These are phyloP conservation scores for Baronia brevicornis DNA, from an alignment of 2,888 invertebrate species.

Conservation along the genomic window DNA sequence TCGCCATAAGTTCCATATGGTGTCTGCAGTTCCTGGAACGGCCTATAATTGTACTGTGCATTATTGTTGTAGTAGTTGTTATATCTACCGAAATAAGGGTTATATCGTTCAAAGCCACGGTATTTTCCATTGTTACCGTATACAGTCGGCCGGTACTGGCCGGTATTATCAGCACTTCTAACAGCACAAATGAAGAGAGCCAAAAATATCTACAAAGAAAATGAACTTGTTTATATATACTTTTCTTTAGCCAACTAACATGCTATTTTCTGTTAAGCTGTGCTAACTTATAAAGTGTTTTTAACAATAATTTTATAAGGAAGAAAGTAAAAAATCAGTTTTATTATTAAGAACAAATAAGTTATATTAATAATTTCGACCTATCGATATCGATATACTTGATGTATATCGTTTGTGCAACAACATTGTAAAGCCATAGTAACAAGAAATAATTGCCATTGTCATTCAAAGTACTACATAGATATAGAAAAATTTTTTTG, in stretches of 20 bases:
- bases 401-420: too few relatives aligned
- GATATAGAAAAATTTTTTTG: too few relatives aligned
- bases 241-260: too few relatives aligned
- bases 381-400: too few relatives aligned
- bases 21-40: conserved; percentile 39
- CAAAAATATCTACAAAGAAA: conserved; percentile 31
- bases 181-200: conserved; percentile 31
- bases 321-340: too few relatives aligned
- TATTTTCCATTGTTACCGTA: conserved; percentile 50
- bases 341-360: too few relatives aligned
- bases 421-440: too few relatives aligned
- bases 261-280: too few relatives aligned
- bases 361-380: too few relatives aligned
- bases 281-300: conserved; percentile 3
- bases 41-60: conserved; percentile 36
- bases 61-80: conserved; percentile 33
- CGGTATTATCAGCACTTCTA: conserved; percentile 54
- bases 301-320: too few relatives aligned
- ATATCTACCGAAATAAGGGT: conserved; percentile 24
- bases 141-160: conserved; percentile 57
- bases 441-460: too few relatives aligned
- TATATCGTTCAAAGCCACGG: conserved; percentile 39
- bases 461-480: too few relatives aligned
- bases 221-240: conserved; percentile 7
- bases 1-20: conserved; percentile 37